Evolutionary conservation across 2,113 vertebrate species (phyloP).

Genomic region (Rhodinocichla rosea): DNA sequence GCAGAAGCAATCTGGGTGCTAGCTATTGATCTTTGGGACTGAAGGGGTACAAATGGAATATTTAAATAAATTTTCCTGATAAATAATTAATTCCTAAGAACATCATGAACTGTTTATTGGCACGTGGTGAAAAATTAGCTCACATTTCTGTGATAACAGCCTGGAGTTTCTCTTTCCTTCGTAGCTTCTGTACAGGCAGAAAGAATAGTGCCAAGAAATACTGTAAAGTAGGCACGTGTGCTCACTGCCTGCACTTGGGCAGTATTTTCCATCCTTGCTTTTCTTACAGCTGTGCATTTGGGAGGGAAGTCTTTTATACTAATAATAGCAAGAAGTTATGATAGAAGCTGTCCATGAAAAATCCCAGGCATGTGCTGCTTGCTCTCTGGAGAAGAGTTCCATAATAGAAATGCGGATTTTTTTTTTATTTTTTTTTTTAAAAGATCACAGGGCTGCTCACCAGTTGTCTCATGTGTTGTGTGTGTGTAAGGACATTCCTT

Average conservation of each 20-base stretch:
- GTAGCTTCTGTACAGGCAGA: background rate
- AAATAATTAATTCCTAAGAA: background rate
- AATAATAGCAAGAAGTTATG: slow-evolving; percentile 74
- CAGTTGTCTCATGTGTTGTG: slow-evolving; percentile 74
- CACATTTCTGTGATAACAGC: background rate
- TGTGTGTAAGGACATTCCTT: slow-evolving; percentile 71
- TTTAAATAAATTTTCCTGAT: background rate
- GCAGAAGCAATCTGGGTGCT: fast-evolving
- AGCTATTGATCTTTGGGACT: background rate
- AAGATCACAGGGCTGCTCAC: slow-evolving; percentile 54
- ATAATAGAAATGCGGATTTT: slow-evolving; percentile 27
- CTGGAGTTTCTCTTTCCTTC: background rate
- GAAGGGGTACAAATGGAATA: background rate
- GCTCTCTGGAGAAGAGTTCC: slow-evolving; percentile 49
- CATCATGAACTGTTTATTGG: background rate
- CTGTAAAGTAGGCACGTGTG: background rate
- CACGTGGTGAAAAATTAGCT: background rate
- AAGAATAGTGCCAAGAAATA: background rate
- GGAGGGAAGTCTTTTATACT: slow-evolving; percentile 66
- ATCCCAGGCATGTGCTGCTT: slow-evolving; percentile 70
- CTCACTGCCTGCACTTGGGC: background rate
- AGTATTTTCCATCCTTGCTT: slow-evolving; percentile 34
- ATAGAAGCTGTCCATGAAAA: slow-evolving; percentile 59
- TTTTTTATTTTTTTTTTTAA: background rate
- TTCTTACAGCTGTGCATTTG: slow-evolving; percentile 63